Percentiles rank a stretch among this genome's conserved stretches.
Evolutionary conservation across 2,888 invertebrate genomes (phyloP).

Genomic region (Acanthoscelides obtectus): DNA sequence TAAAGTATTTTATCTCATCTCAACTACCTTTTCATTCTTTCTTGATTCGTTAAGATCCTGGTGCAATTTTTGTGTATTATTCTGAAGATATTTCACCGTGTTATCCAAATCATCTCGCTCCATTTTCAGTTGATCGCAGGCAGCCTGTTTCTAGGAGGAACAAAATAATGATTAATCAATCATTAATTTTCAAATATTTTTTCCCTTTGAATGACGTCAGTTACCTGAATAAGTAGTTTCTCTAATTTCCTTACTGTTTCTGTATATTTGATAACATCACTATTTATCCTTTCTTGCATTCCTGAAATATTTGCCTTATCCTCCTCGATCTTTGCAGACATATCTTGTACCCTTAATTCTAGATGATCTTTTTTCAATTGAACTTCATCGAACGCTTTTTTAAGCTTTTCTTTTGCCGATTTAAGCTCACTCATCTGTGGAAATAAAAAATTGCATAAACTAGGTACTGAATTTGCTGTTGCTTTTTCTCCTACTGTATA

Average conservation of each 20-base stretch:
- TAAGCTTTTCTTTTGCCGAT: background rate
- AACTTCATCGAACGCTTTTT: conserved; percentile 6
- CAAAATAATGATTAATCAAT: too few species aligned
- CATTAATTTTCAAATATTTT: background rate
- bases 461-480: too few species aligned
- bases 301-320: conserved; percentile 15
- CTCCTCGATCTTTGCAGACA: conserved; percentile 16
- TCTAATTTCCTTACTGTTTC: conserved; percentile 23
- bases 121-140: background rate
- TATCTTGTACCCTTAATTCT: conserved; percentile 14
- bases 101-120: conserved; percentile 16
- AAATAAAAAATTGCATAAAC: too few species aligned
- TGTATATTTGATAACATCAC: conserved; percentile 22
- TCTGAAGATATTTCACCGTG: conserved; percentile 36
- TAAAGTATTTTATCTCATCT: background rate
- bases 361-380: conserved; percentile 11
- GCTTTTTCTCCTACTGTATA: too few species aligned
- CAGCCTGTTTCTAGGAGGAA: background rate
- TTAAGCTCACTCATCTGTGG: background rate
- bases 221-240: conserved; percentile 26
- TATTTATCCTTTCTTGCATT: conserved; percentile 20
- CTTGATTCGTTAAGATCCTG: conserved; percentile 33
- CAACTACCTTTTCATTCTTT: conserved; percentile 30
- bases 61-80: conserved; percentile 35
- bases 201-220: background rate